Base-by-base conservation (phyloP, 2,113 vertebrate genomes). In the Pedionomus torquatus region DNA sequence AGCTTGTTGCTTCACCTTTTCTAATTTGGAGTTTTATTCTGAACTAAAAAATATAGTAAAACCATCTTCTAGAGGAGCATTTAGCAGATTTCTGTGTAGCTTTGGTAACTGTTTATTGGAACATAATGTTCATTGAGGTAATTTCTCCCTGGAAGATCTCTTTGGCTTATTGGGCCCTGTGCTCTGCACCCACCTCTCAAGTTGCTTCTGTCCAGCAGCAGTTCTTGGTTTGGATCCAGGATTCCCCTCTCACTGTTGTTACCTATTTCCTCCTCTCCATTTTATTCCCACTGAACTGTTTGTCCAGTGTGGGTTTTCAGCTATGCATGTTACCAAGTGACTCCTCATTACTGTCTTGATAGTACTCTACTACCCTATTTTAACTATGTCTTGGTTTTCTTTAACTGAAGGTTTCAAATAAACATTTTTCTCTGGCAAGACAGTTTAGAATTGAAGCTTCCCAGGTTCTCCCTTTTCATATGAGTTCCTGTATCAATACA, bases 301-400 rank as follows among this genome's bases (percentile, higher is more conserved):
- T 35, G 43, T 55, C 30, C 51, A 41, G 25, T 1, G 2, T 18
- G 35, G 12, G 19, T 43, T 90, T 33, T 58, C 82, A 69, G 37
- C 66, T 71, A 2, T 25, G 31, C 1, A 0, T 57, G 20, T 46
- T 72, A 57, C 7, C 10, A 30, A 30, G 60, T 39, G 33, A 33
- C 37, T 69, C 82, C 49, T 3, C 31, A 17, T 80, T n/a, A 30
- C 48, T 76, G 19, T 52, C 82, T 41, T 58, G 9, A 23, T 44
- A 54, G 46, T 68, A n/a, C 37, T 37, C 79, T 79, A 41, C 13
- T 57, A 31, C 43, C 14, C 26, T 71, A 8, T 79, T 33, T 61
- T 51, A 63, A 58, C 61, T 90, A 58, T n/a, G 12, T 19, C 26
- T 58, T 0, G 0, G 63, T 85, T 87, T 86, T 51, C 57, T 88